Base-by-base conservation (phyloP, 2,888 invertebrate genomes). In the Apeira syringaria region DNA sequence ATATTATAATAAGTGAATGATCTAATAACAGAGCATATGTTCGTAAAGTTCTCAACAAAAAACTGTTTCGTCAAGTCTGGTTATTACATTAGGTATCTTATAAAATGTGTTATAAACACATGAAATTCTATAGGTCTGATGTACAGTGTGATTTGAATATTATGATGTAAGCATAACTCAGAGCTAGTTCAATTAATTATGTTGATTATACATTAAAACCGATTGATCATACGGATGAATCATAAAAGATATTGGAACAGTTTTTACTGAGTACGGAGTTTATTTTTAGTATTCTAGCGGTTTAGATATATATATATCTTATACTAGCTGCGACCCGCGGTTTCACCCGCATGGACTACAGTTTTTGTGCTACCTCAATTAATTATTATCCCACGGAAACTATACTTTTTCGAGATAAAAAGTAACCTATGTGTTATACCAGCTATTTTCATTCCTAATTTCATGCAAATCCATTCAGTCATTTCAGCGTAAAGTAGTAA, bases 11-110 rank as follows among this genome's bases (percentile, higher is more conserved):
- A 63, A 58, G 65, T 64, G 73, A 72, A 68, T 76, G 75, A 79
- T 79, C 74, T 78, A 76, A 78, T 73, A 68, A 66, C 68, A 63
- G 45, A 37, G 15, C 68, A 72, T 56, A 68, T 73, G 70, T 59
- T 47, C 47, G 52, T 52, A 46, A 48, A 57, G 54, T 59, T 58
- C 35, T 54, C 24, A 44, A 66, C 56, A 68, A 72, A 68, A 69
- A 68, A 56, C 54, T 53, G 44, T 52, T 47, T 35, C 32, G 42
- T 28, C 29, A 38, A 38, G 60, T 66, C 68, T 69, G 68, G 36
- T 66, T 48, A 46, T 54, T 63, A 61, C 64, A 62, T 69, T 55
- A 61, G 41, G 32, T 38, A 36, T 47, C 30, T 45, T 45, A 26
- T 36, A 34, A 41, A 33, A 13, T 11, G 7, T 36, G 32, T 17